These are phyloP conservation scores for Colossoma macropomum DNA, from an alignment of 2,113 vertebrate species.

Conservation along the genomic window DNA sequence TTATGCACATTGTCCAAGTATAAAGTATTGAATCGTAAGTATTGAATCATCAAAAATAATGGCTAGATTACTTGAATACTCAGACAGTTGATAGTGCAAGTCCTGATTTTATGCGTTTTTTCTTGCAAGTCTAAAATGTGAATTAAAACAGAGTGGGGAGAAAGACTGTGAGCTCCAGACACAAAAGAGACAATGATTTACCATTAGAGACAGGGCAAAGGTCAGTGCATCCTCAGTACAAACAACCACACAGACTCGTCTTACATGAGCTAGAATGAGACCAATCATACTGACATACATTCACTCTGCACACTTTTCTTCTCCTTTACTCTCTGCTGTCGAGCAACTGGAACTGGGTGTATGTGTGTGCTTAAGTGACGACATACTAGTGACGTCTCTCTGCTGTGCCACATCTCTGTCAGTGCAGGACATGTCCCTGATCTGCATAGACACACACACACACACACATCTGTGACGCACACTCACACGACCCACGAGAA, in stretches of 20 bases:
- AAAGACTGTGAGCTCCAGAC: not conserved
- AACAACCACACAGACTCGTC: not conserved
- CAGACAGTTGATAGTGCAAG: too few relatives aligned
- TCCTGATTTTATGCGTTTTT: too few relatives aligned
- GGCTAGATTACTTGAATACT: too few relatives aligned
- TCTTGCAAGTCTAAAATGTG: too few relatives aligned
- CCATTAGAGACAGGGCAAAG: not conserved
- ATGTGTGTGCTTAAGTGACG: not conserved
- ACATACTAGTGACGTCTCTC: not conserved
- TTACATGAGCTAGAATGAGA: too few relatives aligned
- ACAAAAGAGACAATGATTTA: not conserved
- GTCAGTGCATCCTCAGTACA: not conserved
- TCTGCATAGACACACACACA: not conserved
- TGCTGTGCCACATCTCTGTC: not conserved
- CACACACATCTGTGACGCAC: not conserved
- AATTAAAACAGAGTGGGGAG: rapidly evolving
- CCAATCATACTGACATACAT: not conserved
- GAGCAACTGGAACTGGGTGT: not conserved
- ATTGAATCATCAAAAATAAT: too few relatives aligned
- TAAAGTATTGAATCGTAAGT: too few relatives aligned
- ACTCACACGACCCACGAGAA: not conserved
- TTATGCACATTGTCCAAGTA: too few relatives aligned
- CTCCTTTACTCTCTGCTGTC: not conserved
- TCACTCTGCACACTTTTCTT: not conserved
- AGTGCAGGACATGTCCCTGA: conserved; percentile 7